Conservation (phyloP, 2,113 vertebrate species). For the Garra rufa region DNA sequence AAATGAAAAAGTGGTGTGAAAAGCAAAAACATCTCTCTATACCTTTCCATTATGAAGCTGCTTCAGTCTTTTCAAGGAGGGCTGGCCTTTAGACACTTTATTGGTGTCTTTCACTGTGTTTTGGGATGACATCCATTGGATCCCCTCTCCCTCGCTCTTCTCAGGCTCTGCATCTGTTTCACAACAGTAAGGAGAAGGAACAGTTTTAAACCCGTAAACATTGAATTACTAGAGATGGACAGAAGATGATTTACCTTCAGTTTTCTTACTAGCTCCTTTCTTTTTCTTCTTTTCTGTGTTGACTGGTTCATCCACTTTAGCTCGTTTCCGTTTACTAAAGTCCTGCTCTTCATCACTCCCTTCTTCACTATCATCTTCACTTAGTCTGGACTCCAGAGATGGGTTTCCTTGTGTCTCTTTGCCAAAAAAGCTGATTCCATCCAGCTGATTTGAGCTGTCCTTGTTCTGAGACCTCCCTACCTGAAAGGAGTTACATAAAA, state of each 20-base stretch:
- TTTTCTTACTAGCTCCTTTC: conserved; percentile 39
- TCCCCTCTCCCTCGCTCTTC: conserved; percentile 63
- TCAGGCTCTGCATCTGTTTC: conserved; percentile 30
- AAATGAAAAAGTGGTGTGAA: background rate
- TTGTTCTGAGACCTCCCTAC: conserved; percentile 53
- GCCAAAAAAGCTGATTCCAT: conserved; percentile 73
- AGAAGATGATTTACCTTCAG: conserved; percentile 55
- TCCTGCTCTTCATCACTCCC: conserved; percentile 49
- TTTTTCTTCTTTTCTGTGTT: conserved; percentile 66
- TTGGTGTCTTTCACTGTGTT: conserved; percentile 72
- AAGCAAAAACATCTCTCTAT: background rate
- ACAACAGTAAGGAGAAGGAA: conserved; percentile 6
- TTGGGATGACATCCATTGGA: conserved; percentile 86
- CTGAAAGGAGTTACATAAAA: conserved; percentile 51
- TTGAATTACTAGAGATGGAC: background rate
- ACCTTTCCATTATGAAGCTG: conserved; percentile 90
- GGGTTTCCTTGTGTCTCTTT: conserved; percentile 33
- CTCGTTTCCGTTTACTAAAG: conserved; percentile 67
- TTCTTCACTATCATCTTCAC: conserved; percentile 5
- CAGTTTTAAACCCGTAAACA: background rate
- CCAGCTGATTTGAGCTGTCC: conserved; percentile 51
- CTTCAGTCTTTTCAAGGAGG: conserved; percentile 82
- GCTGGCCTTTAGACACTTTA: conserved; percentile 72
- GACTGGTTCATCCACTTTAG: conserved; percentile 11
- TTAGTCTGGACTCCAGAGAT: background rate